Evolutionary conservation across 2,888 invertebrate genomes (phyloP).

Genomic region (Chalcosyrphus nemorum): DNA sequence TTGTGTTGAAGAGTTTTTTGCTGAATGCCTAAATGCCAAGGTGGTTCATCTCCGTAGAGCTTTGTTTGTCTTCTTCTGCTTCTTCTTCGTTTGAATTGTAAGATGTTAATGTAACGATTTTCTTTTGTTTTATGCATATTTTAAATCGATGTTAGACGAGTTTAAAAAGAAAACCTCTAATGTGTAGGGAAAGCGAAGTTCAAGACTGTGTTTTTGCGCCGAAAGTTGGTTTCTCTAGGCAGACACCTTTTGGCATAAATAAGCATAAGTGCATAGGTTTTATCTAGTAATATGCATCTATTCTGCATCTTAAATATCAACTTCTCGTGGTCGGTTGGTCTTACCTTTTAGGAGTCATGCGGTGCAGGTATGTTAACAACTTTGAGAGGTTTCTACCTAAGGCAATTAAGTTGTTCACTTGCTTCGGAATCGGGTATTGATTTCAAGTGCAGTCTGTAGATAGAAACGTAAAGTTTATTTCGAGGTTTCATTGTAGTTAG

Average conservation of each 20-base stretch:
- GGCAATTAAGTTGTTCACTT: neutral
- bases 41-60: conserved; percentile 50
- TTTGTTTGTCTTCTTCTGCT: neutral
- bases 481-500: too few species aligned
- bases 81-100: conserved; percentile 3
- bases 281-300: neutral
- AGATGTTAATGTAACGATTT: conserved; percentile 21
- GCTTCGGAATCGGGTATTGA: too few species aligned
- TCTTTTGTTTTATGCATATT: conserved; percentile 14
- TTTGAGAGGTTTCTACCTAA: neutral
- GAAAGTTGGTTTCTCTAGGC: conserved; percentile 55
- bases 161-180: conserved; percentile 11
- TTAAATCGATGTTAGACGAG: conserved; percentile 43
- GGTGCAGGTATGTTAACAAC: neutral
- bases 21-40: conserved; percentile 65
- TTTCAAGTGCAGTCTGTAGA: too few species aligned
- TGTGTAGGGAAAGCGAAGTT: conserved; percentile 60
- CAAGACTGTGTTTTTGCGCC: conserved; percentile 45
- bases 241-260: neutral
- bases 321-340: neutral
- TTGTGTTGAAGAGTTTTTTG: conserved; percentile 17
- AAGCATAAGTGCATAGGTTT: conserved; percentile 1
- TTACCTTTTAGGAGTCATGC: neutral
- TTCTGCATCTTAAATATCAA: neutral
- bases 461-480: too few species aligned